Conservation (phyloP, 2,113 vertebrate genomes). For the Turnix velox region DNA sequence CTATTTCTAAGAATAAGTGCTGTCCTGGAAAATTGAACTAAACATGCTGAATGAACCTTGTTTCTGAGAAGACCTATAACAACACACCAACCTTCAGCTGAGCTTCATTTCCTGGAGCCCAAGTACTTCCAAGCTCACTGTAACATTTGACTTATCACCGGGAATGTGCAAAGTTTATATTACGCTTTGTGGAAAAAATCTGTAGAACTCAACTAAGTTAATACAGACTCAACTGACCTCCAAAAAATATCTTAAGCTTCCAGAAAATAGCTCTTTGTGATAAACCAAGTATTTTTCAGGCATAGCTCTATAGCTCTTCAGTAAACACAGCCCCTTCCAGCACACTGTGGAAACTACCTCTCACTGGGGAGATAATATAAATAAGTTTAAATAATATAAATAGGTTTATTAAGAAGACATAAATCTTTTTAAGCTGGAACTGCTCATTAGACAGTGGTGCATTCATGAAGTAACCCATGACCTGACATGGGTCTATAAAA, state of each 20-base stretch:
- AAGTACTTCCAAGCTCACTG: neutral
- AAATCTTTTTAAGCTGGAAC: neutral
- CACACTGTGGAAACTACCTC: neutral
- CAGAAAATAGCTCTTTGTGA: neutral
- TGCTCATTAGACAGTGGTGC: neutral
- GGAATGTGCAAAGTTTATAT: conserved; percentile 3
- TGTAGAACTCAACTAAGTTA: neutral
- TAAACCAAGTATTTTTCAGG: neutral
- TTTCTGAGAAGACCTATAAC: conserved; percentile 19
- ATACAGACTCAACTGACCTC: neutral
- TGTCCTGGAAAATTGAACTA: neutral
- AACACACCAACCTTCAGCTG: neutral
- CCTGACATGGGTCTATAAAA: neutral
- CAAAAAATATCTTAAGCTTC: neutral
- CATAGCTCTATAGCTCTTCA: neutral
- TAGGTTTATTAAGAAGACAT: neutral
- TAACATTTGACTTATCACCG: neutral
- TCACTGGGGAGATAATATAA: neutral
- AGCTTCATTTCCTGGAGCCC: neutral
- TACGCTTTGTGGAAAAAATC: conserved; percentile 2
- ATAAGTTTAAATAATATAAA: neutral
- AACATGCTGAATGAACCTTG: neutral
- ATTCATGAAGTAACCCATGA: neutral
- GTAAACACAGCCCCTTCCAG: neutral
- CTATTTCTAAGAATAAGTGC: conserved; percentile 24